phyloP scores from a whole-genome alignment of 1,140 invertebrate species.

The Drosophila erecta region DNA sequence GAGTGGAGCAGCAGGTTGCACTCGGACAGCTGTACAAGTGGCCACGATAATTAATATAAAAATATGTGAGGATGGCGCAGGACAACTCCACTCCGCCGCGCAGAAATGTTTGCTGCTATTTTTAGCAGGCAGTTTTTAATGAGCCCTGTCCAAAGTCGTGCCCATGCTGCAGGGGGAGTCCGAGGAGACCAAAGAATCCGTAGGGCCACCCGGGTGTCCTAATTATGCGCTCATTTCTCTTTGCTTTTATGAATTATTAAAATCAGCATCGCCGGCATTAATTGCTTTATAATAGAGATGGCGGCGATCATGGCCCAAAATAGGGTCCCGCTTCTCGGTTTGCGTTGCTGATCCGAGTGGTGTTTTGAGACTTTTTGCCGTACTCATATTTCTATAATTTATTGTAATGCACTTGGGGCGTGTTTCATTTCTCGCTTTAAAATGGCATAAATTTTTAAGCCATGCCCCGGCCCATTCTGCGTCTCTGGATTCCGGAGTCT shows the following conservation, averaged over 20 bases:
- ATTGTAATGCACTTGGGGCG: slow-evolving; percentile 82
- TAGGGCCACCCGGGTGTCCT: slow-evolving; percentile 64
- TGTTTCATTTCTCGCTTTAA: slow-evolving; percentile 83
- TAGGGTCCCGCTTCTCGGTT: background rate
- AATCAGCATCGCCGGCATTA: slow-evolving; percentile 68
- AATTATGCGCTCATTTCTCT: slow-evolving; percentile 65
- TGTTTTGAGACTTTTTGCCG: slow-evolving; percentile 4
- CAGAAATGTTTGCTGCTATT: slow-evolving; percentile 73
- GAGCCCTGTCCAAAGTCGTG: slow-evolving; percentile 56
- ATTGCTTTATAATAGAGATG: slow-evolving; percentile 79
- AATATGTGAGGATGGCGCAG: slow-evolving; percentile 64
- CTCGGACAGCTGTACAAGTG: slow-evolving; percentile 59
- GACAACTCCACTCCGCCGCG: slow-evolving; percentile 10
- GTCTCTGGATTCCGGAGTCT: slow-evolving; percentile 20
- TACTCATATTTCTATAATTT: slow-evolving; percentile 81
- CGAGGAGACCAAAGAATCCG: background rate
- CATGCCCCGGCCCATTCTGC: slow-evolving; percentile 18
- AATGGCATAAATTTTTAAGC: slow-evolving; percentile 77
- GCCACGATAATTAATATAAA: slow-evolving; percentile 80
- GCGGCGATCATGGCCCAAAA: slow-evolving; percentile 14
- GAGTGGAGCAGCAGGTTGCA: slow-evolving; percentile 19
- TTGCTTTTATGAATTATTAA: slow-evolving; percentile 78
- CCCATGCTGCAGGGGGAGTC: slow-evolving; percentile 4
- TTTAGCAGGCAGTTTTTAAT: slow-evolving; percentile 72
- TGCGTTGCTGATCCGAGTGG: background rate